Evolutionary conservation across 2,113 vertebrate species (phyloP), one percentile per base, ranked within the genome.

Genomic region (Pseudopodoces humilis): DNA sequence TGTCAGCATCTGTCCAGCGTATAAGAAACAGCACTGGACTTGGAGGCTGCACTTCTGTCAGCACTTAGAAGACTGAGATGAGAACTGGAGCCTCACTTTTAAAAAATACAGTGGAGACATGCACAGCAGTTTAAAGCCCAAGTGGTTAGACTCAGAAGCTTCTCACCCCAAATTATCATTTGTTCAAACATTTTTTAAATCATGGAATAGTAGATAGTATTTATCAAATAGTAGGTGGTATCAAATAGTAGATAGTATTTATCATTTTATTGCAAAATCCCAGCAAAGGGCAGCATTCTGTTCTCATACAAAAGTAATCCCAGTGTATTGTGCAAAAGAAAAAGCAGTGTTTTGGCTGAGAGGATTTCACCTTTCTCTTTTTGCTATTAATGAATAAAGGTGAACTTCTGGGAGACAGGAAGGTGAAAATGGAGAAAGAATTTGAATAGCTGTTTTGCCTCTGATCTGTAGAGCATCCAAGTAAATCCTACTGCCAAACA

Each of bases 401-500:
- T 85, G 78, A 79, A 69, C 14, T 69, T 80, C 43, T 75, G 76
- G 53, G 41, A 76, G 77, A 84, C 52, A 80, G 71, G 85, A 94
- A 93, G 78, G 74, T 81, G 53, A 24, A 53, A 79, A 74, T 3
- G 8, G 53, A 63, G 33, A 85, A 88, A 6, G 88, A 86, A 91
- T 92, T 77, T 53, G 43, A 75, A 83, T 39, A 67, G 80, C 25
- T 76, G 14, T 27, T 88, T 85, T 88, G 24, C 59, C 46, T 93
- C 43, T 95, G 76, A 90, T 91, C 92, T 84, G 10, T 79, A 59
- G 83, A 86, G 59, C 83, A 33, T 93, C 80, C 70, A 88, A 84
- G 33, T 71, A 95, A 94, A 88, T 87, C 72, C 71, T 28, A 27
- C 41, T 68, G 85, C 84, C 62, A 69, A 82, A 82, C 37, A 31